Evolutionary conservation across 2,888 invertebrate species (phyloP).

Genomic region (Eupithecia pulchellata): DNA sequence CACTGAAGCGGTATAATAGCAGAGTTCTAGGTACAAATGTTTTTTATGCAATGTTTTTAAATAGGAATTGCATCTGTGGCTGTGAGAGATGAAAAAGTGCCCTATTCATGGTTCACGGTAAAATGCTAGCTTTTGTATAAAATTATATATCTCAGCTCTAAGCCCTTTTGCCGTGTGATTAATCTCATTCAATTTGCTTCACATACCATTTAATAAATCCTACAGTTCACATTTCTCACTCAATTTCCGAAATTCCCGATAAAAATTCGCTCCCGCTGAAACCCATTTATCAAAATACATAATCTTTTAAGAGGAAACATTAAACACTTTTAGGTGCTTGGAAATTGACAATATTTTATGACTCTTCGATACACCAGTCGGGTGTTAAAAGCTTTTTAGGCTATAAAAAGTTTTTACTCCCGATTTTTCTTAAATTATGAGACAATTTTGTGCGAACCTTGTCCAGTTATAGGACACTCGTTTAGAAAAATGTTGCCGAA

Average conservation of each 20-base stretch:
- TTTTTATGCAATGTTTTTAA: slow-evolving; percentile 29
- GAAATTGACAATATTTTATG: slow-evolving; percentile 48
- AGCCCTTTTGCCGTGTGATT: slow-evolving; percentile 8
- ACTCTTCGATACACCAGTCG: slow-evolving; percentile 45
- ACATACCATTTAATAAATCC: slow-evolving; percentile 18
- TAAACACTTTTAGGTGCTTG: slow-evolving; percentile 43
- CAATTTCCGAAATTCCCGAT: slow-evolving; percentile 39
- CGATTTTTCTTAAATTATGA: slow-evolving; percentile 45
- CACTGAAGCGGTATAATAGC: slow-evolving; percentile 58
- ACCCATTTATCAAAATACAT: slow-evolving; percentile 42
- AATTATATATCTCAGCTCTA: background rate
- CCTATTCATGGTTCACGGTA: background rate
- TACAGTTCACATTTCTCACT: slow-evolving; percentile 29
- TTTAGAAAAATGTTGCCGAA: background rate
- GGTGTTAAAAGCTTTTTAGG: slow-evolving; percentile 48
- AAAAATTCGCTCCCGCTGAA: slow-evolving; percentile 37
- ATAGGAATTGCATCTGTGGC: background rate
- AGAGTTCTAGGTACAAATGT: slow-evolving; percentile 45
- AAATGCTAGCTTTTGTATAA: background rate
- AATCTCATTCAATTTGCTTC: slow-evolving; percentile 20
- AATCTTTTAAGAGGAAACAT: slow-evolving; percentile 42
- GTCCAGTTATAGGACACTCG: background rate
- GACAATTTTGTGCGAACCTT: slow-evolving; percentile 37
- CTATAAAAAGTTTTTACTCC: slow-evolving; percentile 44
- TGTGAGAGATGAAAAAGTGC: background rate